Evolutionary conservation across 2,797 vertebrate genomes (phyloP), one percentile per base, ranked within the genome.

Genomic region (Gadopsis marmoratus): DNA sequence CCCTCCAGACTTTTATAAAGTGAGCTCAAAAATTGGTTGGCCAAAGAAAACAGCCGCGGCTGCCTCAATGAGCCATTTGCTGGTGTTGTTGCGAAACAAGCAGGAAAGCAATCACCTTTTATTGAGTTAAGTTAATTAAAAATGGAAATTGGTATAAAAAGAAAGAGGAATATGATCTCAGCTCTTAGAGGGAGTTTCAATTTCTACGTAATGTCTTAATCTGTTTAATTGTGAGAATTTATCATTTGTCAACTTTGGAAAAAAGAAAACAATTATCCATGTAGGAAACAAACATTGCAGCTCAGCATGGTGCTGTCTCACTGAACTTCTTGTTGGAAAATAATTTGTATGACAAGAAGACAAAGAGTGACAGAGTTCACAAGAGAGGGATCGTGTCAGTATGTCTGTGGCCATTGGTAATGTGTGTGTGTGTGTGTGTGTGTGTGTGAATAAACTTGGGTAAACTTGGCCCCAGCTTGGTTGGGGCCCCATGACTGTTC

Each of bases 1-100:
- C 92, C 92, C 88, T 86, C 80, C 86, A 92, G 92, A 86, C 88
- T 87, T 93, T 87, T 86, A 78, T 69, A 87, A 81, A 84, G 61
- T 74, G 81, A 87, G 82, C 1, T 43, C 74, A 74, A 71, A 84
- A 86, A 91, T 89, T 87, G 81, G 74, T 66, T 77, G 85, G 85
- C 79, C 81, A 65, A 74, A 84, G 82, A 88, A 88, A 90, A 87
- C 85, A 88, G 79, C 45, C 61, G 53, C 31, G 74, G 65, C 53
- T 62, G 58, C 77, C 79, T 82, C 71, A 70, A 76, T 78, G 78
- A 84, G 75, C 82, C 45, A 26, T 86, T 88, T 69, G 10, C 76
- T 39, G 35, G 43, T 74, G 70, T 53, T 81, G 60, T 41, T 69
- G 64, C 79, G 82, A 86, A 81, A 86, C 66, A 69, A 29, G 55